These are phyloP conservation scores for Hydropsyche betteni DNA, from an alignment of 2,888 invertebrate genomes.

Conservation along the genomic window DNA sequence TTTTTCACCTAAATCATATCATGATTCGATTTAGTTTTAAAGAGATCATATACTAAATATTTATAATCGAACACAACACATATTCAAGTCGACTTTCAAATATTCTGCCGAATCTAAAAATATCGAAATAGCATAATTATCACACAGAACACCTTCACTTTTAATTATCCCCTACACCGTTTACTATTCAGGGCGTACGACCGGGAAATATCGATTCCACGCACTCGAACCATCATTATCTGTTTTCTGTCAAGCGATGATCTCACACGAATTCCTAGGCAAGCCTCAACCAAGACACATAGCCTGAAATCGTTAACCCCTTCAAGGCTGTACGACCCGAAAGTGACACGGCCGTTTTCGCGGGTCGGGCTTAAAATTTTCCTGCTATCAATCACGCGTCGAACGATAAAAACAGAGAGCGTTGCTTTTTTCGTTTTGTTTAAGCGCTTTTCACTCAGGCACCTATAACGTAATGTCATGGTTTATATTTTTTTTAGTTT, in stretches of 20 bases:
- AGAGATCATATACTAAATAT: too few relatives aligned
- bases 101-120: too few relatives aligned
- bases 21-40: background rate
- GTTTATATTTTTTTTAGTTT: too few relatives aligned
- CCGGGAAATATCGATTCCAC: too few relatives aligned
- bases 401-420: background rate
- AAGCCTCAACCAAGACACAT: background rate
- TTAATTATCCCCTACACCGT: too few relatives aligned
- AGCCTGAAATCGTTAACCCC: background rate
- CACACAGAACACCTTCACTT: too few relatives aligned
- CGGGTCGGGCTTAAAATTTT: slow-evolving; percentile 3
- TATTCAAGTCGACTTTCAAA: too few relatives aligned
- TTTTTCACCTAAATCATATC: background rate
- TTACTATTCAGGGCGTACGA: too few relatives aligned
- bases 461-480: too few relatives aligned
- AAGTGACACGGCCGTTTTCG: background rate
- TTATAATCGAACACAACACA: too few relatives aligned
- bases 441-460: background rate
- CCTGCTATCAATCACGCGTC: slow-evolving; percentile 15
- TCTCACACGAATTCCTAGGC: slow-evolving; percentile 3
- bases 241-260: slow-evolving; percentile 19
- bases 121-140: too few relatives aligned
- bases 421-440: slow-evolving; percentile 1
- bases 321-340: background rate
- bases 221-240: slow-evolving; percentile 4